Evolutionary conservation across 2,797 vertebrate species (phyloP).

Genomic region (Monodelphis domestica): DNA sequence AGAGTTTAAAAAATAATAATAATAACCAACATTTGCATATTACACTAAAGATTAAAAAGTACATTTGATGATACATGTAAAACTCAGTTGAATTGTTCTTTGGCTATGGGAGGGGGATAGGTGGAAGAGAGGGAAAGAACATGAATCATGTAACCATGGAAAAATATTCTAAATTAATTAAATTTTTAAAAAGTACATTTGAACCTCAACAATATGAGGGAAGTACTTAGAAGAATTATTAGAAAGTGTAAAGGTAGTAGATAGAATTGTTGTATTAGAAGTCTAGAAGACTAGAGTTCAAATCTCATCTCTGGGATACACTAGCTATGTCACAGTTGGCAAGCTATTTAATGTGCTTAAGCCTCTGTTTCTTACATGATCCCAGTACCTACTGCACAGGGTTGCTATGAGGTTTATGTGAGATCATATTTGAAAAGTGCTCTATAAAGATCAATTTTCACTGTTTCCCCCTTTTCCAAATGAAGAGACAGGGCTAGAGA

Average conservation of each 20-base stretch:
- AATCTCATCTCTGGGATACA: not conserved
- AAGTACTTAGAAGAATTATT: not conserved
- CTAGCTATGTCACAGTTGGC: not conserved
- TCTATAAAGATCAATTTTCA: not conserved
- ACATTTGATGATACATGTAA: too few relatives aligned
- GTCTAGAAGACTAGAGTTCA: not conserved
- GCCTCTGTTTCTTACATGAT: too few relatives aligned
- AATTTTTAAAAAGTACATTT: too few relatives aligned
- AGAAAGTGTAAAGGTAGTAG: not conserved
- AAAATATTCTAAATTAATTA: too few relatives aligned
- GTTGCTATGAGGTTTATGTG: not conserved
- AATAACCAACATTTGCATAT: not conserved
- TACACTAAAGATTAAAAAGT: not conserved
- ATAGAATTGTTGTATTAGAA: not conserved
- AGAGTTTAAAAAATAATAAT: too few relatives aligned
- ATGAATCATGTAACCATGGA: too few relatives aligned
- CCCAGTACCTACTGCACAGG: too few relatives aligned
- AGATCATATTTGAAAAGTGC: not conserved
- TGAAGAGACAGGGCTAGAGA: not conserved
- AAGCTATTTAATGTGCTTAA: not conserved
- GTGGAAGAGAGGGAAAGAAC: too few relatives aligned
- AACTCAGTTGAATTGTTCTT: too few relatives aligned
- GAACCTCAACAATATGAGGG: not conserved
- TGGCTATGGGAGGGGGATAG: too few relatives aligned
- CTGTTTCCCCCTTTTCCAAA: not conserved